These are phyloP conservation scores for Diabrotica virgifera DNA, from an alignment of 1,140 invertebrate genomes.

Conservation along the genomic window DNA sequence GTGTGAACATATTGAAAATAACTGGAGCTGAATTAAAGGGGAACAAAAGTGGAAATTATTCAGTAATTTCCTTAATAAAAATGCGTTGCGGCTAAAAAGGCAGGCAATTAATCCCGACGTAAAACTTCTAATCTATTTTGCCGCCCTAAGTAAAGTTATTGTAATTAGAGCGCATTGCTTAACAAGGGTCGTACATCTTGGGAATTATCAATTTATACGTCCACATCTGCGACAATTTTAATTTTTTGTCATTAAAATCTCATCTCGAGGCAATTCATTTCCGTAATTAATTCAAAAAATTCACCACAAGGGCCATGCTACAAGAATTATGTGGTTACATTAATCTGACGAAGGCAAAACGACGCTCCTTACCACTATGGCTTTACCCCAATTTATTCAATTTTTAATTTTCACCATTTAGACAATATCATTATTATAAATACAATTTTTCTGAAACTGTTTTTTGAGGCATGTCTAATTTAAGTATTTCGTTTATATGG, in stretches of 20 bases:
- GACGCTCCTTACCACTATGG: constrained; percentile 6
- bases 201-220: constrained; percentile 45
- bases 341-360: constrained; percentile 26
- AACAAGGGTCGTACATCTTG: constrained; percentile 42
- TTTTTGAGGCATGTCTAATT: no score
- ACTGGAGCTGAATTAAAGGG: neutral
- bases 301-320: constrained; percentile 33
- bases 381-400: constrained; percentile 6
- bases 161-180: constrained; percentile 41
- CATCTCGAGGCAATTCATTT: constrained; percentile 39
- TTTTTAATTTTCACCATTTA: constrained; percentile 1
- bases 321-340: constrained; percentile 21
- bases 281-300: constrained; percentile 43
- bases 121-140: constrained; percentile 41
- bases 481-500: no score
- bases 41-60: constrained; percentile 4
- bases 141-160: constrained; percentile 34
- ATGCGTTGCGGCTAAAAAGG: neutral
- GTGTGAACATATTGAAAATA: no score
- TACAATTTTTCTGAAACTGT: neutral
- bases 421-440: neutral
- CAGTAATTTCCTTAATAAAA: constrained; percentile 3
- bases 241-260: constrained; percentile 46
- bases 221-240: constrained; percentile 45
- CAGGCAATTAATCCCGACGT: constrained; percentile 25